Conservation (phyloP, 2,113 vertebrate species). For the Callocephalon fimbriatum region DNA sequence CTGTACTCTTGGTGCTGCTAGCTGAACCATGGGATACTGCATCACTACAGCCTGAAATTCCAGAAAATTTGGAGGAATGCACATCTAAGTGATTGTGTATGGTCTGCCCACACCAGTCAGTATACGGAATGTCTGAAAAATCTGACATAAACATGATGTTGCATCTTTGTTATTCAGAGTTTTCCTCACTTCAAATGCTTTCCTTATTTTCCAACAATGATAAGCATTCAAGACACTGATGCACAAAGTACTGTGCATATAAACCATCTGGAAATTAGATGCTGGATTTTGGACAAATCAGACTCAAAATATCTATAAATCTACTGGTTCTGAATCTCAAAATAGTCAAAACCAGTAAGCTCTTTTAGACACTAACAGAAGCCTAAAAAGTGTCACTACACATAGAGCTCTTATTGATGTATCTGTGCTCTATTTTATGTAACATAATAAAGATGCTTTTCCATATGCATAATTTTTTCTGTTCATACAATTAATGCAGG, state of each 20-base stretch:
- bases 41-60: constrained; percentile 95
- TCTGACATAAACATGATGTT: constrained; percentile 77
- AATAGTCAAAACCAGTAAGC: background rate
- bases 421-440: fast-evolving
- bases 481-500: background rate
- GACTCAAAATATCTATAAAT: background rate
- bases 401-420: background rate
- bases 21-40: constrained; percentile 91
- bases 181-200: background rate
- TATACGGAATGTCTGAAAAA: constrained; percentile 90
- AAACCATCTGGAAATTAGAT: background rate
- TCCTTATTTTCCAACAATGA: background rate
- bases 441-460: background rate
- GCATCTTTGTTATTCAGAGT: background rate
- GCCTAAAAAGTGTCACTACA: background rate
- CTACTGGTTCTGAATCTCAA: background rate
- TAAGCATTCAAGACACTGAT: background rate
- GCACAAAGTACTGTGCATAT: background rate
- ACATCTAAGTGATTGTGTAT: constrained; percentile 93
- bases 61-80: constrained; percentile 93
- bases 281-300: background rate
- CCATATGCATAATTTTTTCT: fast-evolving
- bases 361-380: background rate
- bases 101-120: constrained; percentile 91
- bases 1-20: constrained; percentile 90